Evolutionary conservation across 2,113 vertebrate genomes (phyloP).

Genomic region (Talpa occidentalis): DNA sequence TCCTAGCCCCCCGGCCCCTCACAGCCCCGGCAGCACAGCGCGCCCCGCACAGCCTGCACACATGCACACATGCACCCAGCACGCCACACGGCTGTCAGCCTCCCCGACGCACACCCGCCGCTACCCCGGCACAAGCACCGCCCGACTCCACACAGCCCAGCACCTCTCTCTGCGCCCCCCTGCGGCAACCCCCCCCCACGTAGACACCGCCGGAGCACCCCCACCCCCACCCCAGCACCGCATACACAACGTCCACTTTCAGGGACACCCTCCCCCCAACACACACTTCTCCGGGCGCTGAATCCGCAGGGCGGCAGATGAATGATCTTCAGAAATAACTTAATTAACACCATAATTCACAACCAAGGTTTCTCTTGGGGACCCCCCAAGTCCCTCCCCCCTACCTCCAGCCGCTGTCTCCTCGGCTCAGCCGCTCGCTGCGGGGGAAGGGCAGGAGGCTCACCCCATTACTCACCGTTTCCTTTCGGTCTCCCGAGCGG

Average conservation of each 20-base stretch:
- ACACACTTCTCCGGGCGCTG: slow-evolving; percentile 13
- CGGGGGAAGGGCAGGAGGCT: slow-evolving; percentile 60
- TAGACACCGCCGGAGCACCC: not conserved
- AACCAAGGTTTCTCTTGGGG: not conserved
- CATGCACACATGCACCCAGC: slow-evolving; percentile 20
- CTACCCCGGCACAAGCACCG: not conserved
- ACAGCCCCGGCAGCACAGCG: not conserved
- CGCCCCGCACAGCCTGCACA: not conserved
- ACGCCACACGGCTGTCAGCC: not conserved
- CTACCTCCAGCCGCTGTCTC: not conserved
- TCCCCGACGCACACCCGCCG: not conserved
- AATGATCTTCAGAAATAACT: slow-evolving; percentile 59
- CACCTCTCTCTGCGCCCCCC: not conserved
- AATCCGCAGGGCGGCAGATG: not conserved
- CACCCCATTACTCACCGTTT: slow-evolving; percentile 84
- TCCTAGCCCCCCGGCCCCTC: not conserved
- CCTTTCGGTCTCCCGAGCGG: slow-evolving; percentile 66
- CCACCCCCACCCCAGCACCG: not conserved
- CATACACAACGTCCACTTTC: slow-evolving; percentile 55
- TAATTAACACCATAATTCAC: slow-evolving; percentile 12
- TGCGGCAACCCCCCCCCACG: not conserved
- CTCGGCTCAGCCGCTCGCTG: not conserved
- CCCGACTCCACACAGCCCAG: not conserved
- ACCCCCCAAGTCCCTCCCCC: not conserved
- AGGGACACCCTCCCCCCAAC: not conserved